These are phyloP conservation scores for Passer montanus DNA, from an alignment of 2,113 vertebrate genomes.

Conservation along the genomic window DNA sequence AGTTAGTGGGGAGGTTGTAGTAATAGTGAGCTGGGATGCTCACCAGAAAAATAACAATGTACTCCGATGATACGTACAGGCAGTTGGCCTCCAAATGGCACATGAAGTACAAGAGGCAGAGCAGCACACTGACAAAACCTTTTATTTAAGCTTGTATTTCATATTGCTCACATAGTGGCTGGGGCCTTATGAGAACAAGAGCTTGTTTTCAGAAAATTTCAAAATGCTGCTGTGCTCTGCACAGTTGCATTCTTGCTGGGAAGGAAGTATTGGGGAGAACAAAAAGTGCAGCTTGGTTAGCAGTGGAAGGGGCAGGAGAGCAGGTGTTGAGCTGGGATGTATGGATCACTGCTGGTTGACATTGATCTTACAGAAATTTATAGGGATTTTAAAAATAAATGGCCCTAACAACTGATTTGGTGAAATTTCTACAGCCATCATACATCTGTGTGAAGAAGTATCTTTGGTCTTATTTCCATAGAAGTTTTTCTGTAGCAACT, in stretches of 20 bases:
- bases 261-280: not conserved
- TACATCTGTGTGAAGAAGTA: not conserved
- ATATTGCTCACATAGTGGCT: not conserved
- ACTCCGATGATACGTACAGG: not conserved
- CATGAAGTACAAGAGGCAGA: not conserved
- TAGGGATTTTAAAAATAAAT: not conserved
- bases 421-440: not conserved
- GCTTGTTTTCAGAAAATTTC: not conserved
- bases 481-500: slow-evolving; percentile 8
- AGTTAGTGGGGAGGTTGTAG: not conserved
- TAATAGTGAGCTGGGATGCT: not conserved
- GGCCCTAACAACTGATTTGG: not conserved
- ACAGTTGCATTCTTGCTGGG: not conserved
- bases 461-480: slow-evolving; percentile 16
- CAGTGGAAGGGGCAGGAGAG: not conserved
- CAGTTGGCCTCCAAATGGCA: not conserved
- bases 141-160: not conserved
- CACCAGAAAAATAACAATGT: not conserved
- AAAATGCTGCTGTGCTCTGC: not conserved
- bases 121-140: not conserved
- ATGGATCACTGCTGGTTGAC: not conserved
- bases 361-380: not conserved
- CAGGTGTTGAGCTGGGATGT: not conserved
- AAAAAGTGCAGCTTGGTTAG: not conserved
- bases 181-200: not conserved